Conservation (phyloP, 2,113 vertebrate genomes). For the Tor tambroides region DNA sequence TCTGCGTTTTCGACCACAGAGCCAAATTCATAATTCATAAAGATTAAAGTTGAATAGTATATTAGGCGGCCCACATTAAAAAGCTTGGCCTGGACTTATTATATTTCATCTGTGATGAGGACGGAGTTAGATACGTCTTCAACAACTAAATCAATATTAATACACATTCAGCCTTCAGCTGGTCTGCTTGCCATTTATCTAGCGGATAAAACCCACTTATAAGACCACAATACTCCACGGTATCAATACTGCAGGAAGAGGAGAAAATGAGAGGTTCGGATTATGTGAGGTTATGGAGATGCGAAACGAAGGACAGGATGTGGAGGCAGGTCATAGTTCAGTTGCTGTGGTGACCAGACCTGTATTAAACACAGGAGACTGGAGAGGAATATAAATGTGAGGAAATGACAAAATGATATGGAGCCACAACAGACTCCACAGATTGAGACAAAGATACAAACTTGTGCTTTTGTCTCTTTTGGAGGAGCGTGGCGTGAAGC, state of each 20-base stretch:
- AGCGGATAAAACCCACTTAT: conserved; percentile 18
- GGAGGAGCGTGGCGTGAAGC: conserved; percentile 27
- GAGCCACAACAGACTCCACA: conserved; percentile 18
- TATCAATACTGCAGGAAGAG: conserved; percentile 5
- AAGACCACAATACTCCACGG: not conserved
- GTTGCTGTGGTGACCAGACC: conserved; percentile 24
- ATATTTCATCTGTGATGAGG: conserved; percentile 62
- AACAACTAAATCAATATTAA: conserved; percentile 69
- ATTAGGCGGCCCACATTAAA: conserved; percentile 63
- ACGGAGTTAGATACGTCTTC: conserved; percentile 62
- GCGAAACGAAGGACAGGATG: conserved; percentile 23
- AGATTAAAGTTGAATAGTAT: conserved; percentile 71
- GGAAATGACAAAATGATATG: conserved; percentile 24
- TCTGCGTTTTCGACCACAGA: conserved; percentile 51
- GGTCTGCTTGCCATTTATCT: conserved; percentile 46
- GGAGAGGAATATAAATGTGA: conserved; percentile 38
- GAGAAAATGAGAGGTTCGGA: not conserved
- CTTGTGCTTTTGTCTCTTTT: conserved; percentile 48
- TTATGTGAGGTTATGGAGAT: conserved; percentile 26
- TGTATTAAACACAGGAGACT: conserved; percentile 19
- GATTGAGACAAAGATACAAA: conserved; percentile 29
- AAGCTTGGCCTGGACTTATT: conserved; percentile 59
- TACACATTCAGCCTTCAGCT: conserved; percentile 51
- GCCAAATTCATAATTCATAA: conserved; percentile 77
- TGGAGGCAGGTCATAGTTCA: conserved; percentile 41